Base-by-base conservation (phyloP, 2,113 vertebrate genomes). In the Sander lucioperca region DNA sequence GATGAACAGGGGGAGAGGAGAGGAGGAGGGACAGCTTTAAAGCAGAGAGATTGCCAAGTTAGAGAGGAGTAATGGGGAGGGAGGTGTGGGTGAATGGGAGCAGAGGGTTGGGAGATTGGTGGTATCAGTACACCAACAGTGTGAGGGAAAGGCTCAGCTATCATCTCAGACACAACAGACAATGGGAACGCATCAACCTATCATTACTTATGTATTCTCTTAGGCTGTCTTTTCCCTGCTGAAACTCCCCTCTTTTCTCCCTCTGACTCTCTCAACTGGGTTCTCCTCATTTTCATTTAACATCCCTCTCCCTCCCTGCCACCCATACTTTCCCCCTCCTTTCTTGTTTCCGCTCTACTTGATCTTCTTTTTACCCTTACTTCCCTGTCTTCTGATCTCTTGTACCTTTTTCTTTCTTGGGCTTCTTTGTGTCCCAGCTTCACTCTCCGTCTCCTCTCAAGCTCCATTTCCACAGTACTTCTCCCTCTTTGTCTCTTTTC, bases 151-250 rank as follows among this genome's bases (percentile, higher is more conserved):
- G 65, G 74, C 79, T 89, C 43, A 64, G 79, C 81, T 78, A 86
- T 93, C 90, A 89, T 84, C 88, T 89, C 82, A 89, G 83, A 84
- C 83, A 69, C 88, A 84, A 59, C 84, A 87, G 59, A 89, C 85
- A 91, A 90, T 77, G 73, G 74, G 53, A 90, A 74, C 10, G 8
- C 79, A 65, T 79, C 77, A 73, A 79, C 82, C 85, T 87, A 85
- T 92, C 86, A 93, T 92, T 87, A 89, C 73, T 83, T 89, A 66
- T 89, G 89, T 91, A 87, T 86, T 88, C 68, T 83, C 43, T 59
- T 48, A 51, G 61, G 53, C 23, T 82, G 43, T 78, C 68, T 73
- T 70, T 65, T 77, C 58, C 48, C 68, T 61, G 62, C 63, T 66
- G 58, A 79, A 65, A 70, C 69, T 50, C 76, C 72, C 73, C 65